Evolutionary conservation across 1,140 invertebrate species (phyloP).

Genomic region (Acromyrmex echinatior): DNA sequence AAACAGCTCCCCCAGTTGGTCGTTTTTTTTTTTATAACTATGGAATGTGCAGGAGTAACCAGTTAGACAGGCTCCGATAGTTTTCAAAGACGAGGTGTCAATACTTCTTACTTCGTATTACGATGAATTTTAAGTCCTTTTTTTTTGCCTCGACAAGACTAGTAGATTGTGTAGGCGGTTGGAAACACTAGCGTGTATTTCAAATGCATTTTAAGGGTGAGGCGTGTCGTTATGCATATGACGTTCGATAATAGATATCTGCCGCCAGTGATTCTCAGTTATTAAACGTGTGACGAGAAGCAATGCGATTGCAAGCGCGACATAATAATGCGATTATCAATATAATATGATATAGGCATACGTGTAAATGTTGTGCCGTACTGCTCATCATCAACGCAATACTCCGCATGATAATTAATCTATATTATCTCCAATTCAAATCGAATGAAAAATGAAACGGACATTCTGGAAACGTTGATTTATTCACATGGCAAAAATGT

Average conservation of each 20-base stretch:
- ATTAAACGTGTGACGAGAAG: neutral
- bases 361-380: constrained; percentile 5
- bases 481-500: neutral
- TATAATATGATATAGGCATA: constrained; percentile 30
- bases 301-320: neutral
- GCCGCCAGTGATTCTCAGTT: constrained; percentile 65
- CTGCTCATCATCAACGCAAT: constrained; percentile 22
- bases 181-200: constrained; percentile 11
- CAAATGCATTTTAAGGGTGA: constrained; percentile 44
- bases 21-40: constrained; percentile 36
- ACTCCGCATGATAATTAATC: constrained; percentile 5
- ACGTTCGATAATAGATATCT: constrained; percentile 63
- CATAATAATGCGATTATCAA: constrained; percentile 54
- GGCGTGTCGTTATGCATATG: constrained; percentile 31
- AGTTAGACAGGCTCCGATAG: constrained; percentile 35
- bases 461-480: neutral
- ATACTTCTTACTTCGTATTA: constrained; percentile 26
- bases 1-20: constrained; percentile 16
- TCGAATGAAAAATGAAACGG: constrained; percentile 7
- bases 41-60: neutral
- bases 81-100: constrained; percentile 41
- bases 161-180: neutral
- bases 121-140: constrained; percentile 24
- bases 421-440: constrained; percentile 7
- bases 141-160: neutral